Base-by-base conservation (phyloP, 2,113 vertebrate genomes). In the Aegithalos caudatus region DNA sequence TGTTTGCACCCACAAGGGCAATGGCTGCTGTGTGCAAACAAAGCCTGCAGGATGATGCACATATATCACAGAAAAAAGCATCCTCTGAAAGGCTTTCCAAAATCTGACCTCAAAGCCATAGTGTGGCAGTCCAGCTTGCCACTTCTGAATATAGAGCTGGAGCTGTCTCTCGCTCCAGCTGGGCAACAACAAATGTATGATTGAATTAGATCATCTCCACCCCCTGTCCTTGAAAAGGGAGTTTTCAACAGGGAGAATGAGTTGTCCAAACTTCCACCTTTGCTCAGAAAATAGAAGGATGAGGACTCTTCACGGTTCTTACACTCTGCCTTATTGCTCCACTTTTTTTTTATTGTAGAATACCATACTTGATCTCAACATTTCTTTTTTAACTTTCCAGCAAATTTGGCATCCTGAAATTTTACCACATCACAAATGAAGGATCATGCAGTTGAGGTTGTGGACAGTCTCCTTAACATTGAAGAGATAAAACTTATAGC, bases 101-200 rank as follows among this genome's bases (percentile, higher is more conserved):
- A 88, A 25, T 58, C 38, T 58, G 27, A 67, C 62, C 38, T 47
- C 3, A 1, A 71, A 86, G 64, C 27, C 33, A 29, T 23, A 11
- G 16, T 25, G 19, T n/a, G 50, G 11, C 13, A 21, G 15, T 28
- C 20, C 29, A 28, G 18, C 5, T 20, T 22, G 62, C 18, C 33
- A 18, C 31, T 73, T 48, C 47, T 53, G 33, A 81, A 29, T 25
- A 23, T 1, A 45, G 31, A 53, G 17, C 24, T 45, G 48, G n/a
- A 71, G 24, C 20, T 86, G 7, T 42, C 5, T 91, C 54, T 80
- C 0, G 1, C 33, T 76, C 40, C 62, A 47, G 9, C 9, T 74
- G 17, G 56, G 20, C 7, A 31, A 3, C 7, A 11, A 66, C 1
- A 2, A 56, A 45, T 10, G 0, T 19, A 8, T 25, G 33, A 78